A percentile compares a stretch with the other conserved stretches of the same genome.
These are phyloP conservation scores for Nasonia vitripennis DNA, from an alignment of 1,140 invertebrate genomes.

Conservation along the genomic window DNA sequence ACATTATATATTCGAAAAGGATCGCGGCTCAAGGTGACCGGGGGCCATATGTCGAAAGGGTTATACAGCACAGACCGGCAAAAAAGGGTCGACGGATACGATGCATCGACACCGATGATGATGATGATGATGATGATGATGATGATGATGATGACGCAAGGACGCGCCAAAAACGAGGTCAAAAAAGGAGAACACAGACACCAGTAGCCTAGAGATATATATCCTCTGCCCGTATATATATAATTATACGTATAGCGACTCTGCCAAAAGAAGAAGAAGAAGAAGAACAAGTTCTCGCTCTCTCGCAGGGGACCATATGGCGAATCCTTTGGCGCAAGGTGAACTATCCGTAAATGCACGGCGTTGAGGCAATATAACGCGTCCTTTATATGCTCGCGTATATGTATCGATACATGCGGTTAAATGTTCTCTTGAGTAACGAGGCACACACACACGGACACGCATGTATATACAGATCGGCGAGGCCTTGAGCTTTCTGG, in stretches of 20 bases:
- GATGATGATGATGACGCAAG: neutral
- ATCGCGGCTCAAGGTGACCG: neutral
- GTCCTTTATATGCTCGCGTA: neutral
- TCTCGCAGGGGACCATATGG: conserved; percentile 64
- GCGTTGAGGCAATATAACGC: neutral
- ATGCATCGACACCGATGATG: neutral
- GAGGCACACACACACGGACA: conserved; percentile 23
- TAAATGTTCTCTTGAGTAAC: neutral
- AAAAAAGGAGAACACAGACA: neutral
- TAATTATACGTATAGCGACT: neutral
- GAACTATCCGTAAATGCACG: conserved; percentile 6
- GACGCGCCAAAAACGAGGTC: neutral
- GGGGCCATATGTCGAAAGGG: conserved; percentile 2
- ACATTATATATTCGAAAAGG: neutral
- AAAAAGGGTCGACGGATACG: neutral
- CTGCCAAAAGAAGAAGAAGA: neutral
- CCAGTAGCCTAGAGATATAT: conserved; percentile 35
- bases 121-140: neutral
- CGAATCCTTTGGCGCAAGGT: conserved; percentile 66
- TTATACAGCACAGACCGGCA: neutral
- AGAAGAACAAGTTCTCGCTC: neutral
- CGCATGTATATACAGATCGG: too few species aligned
- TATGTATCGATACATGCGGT: neutral
- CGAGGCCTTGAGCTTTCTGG: conserved; percentile 50
- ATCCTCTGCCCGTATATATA: conserved; percentile 11